Percentiles rank a stretch among this genome's conserved stretches.
These are phyloP conservation scores for Nomada fucata DNA, from an alignment of 2,888 invertebrate genomes.

Conservation along the genomic window DNA sequence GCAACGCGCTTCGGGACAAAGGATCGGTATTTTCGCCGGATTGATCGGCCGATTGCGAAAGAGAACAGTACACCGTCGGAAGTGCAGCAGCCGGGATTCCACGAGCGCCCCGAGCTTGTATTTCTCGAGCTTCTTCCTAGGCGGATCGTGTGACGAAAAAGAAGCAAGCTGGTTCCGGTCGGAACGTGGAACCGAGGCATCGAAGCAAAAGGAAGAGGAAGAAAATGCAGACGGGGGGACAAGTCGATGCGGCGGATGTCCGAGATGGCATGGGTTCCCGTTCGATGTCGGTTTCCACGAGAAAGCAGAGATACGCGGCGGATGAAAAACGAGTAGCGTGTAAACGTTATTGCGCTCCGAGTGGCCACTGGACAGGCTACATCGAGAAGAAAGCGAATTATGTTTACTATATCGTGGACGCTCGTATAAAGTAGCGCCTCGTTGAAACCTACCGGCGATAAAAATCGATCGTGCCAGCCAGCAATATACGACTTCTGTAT, in stretches of 20 bases:
- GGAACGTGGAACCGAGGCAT: not conserved
- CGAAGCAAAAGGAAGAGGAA: not conserved
- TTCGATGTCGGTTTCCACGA: slow-evolving; percentile 1
- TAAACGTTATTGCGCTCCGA: slow-evolving; percentile 25
- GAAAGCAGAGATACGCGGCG: not conserved
- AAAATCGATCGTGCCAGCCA: slow-evolving; percentile 7
- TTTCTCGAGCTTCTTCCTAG: not conserved
- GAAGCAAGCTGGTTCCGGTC: slow-evolving; percentile 26
- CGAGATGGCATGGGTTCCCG: slow-evolving; percentile 32
- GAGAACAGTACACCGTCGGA: not conserved
- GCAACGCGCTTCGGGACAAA: too few species aligned
- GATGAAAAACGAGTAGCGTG: slow-evolving; percentile 30
- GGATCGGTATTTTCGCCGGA: not conserved
- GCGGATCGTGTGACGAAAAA: slow-evolving; percentile 22
- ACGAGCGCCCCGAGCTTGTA: not conserved
- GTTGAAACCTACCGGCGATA: slow-evolving; percentile 16
- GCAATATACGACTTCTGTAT: slow-evolving; percentile 11
- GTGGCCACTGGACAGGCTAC: not conserved
- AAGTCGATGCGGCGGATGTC: slow-evolving; percentile 23
- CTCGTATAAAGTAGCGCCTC: slow-evolving; percentile 33
- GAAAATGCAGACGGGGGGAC: not conserved
- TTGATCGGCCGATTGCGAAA: not conserved
- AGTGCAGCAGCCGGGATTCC: not conserved
- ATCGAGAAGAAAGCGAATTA: slow-evolving; percentile 30
- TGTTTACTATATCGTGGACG: slow-evolving; percentile 15